These are phyloP conservation scores for Ophioninae sp. DNA, from an alignment of 2,888 invertebrate genomes.

Conservation along the genomic window DNA sequence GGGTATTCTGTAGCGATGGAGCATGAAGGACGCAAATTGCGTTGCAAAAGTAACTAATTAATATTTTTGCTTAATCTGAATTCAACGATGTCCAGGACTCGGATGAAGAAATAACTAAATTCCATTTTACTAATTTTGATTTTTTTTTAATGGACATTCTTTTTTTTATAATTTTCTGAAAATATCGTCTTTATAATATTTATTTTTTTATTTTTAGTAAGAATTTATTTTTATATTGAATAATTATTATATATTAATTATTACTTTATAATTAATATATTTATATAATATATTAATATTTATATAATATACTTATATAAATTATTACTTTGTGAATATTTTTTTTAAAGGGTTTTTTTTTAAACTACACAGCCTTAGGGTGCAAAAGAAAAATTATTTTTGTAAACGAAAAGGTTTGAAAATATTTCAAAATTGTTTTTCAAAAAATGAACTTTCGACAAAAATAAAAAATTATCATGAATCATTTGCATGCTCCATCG, in stretches of 20 bases:
- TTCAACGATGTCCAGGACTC: background rate
- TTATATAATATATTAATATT: too few relatives aligned
- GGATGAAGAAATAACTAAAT: background rate
- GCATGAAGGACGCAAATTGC: slow-evolving; percentile 56
- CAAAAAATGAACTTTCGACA: background rate
- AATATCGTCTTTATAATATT: background rate
- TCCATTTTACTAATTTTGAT: background rate
- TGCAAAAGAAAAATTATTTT: background rate
- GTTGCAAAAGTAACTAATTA: slow-evolving; percentile 49
- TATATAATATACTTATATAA: too few relatives aligned
- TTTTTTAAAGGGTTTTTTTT: too few relatives aligned
- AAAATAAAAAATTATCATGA: slow-evolving; percentile 37
- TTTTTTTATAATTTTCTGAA: background rate
- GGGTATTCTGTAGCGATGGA: slow-evolving; percentile 41
- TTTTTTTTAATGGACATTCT: background rate
- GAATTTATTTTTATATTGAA: background rate
- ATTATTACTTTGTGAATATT: too few relatives aligned
- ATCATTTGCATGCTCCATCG: slow-evolving; percentile 56
- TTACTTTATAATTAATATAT: too few relatives aligned
- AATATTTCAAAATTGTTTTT: background rate
- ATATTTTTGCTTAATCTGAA: slow-evolving; percentile 17
- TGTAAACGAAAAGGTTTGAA: background rate
- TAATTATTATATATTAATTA: too few relatives aligned
- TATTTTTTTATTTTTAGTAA: background rate
- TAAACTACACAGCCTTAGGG: too few relatives aligned